Evolutionary conservation across 1,140 invertebrate species (phyloP).

Genomic region (Eumeta japonica): DNA sequence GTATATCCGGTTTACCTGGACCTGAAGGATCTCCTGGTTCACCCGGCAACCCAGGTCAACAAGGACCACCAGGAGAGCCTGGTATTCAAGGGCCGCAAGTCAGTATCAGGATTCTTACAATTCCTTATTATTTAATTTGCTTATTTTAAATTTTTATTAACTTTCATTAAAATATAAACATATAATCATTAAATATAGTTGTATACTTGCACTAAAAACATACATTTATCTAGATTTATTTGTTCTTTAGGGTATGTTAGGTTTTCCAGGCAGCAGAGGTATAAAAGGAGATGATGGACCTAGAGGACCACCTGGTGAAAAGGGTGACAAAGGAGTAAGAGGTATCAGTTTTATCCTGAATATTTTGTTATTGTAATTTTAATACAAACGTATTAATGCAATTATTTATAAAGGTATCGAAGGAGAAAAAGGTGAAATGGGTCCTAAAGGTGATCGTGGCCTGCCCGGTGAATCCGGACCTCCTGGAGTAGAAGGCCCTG

Average conservation of each 20-base stretch:
- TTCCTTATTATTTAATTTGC: conserved; percentile 3
- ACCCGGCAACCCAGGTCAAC: conserved; percentile 67
- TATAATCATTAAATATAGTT: neutral
- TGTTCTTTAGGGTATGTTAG: conserved; percentile 61
- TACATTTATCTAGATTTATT: conserved; percentile 1
- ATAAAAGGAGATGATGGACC: conserved; percentile 76
- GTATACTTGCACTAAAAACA: neutral
- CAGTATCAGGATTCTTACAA: conserved; percentile 2
- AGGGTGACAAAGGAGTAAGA: conserved; percentile 54
- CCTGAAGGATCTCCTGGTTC: conserved; percentile 73
- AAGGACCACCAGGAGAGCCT: conserved; percentile 66
- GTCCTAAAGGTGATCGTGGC: conserved; percentile 74
- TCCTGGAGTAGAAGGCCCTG: conserved; percentile 76
- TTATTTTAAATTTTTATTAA: neutral
- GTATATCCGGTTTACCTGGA: conserved; percentile 70
- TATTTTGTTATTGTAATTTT: conserved; percentile 4
- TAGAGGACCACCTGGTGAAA: conserved; percentile 64
- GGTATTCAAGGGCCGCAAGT: conserved; percentile 67
- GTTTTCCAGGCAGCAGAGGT: conserved; percentile 73
- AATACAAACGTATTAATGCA: too few relatives aligned
- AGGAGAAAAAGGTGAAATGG: conserved; percentile 76
- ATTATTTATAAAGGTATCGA: conserved; percentile 60
- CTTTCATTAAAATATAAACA: neutral
- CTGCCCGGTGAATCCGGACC: conserved; percentile 64
- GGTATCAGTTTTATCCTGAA: conserved; percentile 27